These are phyloP conservation scores for Pseudoips prasinana DNA, from an alignment of 2,888 invertebrate genomes.

Conservation along the genomic window DNA sequence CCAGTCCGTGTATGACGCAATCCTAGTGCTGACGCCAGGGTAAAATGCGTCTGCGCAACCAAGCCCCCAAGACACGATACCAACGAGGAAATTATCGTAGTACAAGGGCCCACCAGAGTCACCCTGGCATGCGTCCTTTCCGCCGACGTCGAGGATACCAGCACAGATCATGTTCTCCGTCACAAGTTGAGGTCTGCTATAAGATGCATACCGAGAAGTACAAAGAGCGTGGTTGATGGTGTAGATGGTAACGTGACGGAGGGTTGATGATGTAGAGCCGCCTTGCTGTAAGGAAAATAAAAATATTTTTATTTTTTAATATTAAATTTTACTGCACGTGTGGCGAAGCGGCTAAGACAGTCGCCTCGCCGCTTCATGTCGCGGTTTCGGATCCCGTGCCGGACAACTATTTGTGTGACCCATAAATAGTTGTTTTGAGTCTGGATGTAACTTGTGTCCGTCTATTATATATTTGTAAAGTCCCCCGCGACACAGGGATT, in stretches of 20 bases:
- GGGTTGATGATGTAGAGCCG: slow-evolving; percentile 30
- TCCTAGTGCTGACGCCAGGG: slow-evolving; percentile 67
- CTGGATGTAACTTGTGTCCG: too few species aligned
- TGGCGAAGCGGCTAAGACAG: not conserved
- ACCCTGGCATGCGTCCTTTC: slow-evolving; percentile 50
- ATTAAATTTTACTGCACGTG: too few species aligned
- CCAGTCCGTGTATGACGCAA: slow-evolving; percentile 47
- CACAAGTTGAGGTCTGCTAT: slow-evolving; percentile 15
- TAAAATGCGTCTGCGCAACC: slow-evolving; percentile 58
- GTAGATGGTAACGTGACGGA: slow-evolving; percentile 45
- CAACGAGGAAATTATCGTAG: slow-evolving; percentile 48
- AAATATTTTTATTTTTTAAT: too few species aligned
- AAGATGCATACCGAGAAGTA: slow-evolving; percentile 34
- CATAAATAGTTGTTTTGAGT: too few species aligned
- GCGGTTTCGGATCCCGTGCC: too few species aligned
- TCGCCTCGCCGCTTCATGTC: too few species aligned
- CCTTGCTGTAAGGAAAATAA: slow-evolving; percentile 30
- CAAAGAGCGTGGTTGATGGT: slow-evolving; percentile 49
- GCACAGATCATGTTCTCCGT: slow-evolving; percentile 57
- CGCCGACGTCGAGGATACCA: slow-evolving; percentile 45
- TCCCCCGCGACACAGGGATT: too few species aligned
- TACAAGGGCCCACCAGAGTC: slow-evolving; percentile 62
- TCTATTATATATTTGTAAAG: too few species aligned
- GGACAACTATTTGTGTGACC: too few species aligned
- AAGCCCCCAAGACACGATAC: slow-evolving; percentile 67